Conservation (phyloP, 2,888 invertebrate genomes). For the Stratiomys singularior region DNA sequence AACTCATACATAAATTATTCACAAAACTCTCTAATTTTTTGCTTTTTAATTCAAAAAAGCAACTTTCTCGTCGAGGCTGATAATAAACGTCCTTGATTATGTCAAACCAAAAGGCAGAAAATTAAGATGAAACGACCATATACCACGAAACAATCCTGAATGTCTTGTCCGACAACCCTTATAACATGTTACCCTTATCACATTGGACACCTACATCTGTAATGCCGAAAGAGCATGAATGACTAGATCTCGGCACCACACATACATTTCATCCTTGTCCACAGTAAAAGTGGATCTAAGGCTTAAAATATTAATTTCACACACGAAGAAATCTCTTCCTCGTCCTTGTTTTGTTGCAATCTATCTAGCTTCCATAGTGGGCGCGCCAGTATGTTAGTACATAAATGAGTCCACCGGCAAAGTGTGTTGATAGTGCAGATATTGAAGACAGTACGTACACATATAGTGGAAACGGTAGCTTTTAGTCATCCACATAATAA, state of each 20-base stretch:
- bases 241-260: background rate
- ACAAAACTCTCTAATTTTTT: no score
- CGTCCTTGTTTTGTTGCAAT: background rate
- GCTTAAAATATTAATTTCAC: conserved; percentile 37
- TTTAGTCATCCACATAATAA: conserved; percentile 38
- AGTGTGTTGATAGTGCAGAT: no score
- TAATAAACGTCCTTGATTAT: no score
- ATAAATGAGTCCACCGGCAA: no score
- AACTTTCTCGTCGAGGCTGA: no score
- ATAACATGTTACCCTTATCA: conserved; percentile 28
- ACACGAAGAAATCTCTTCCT: background rate
- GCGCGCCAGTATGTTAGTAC: no score
- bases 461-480: conserved; percentile 6
- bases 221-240: background rate
- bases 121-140: background rate
- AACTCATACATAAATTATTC: no score
- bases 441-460: background rate
- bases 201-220: conserved; percentile 29
- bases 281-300: background rate
- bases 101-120: background rate
- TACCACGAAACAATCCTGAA: background rate
- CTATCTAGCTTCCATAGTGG: background rate
- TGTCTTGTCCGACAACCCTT: background rate
- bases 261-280: conserved; percentile 8
- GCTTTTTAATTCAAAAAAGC: no score